Base-by-base conservation (phyloP, 2,797 vertebrate genomes). In the Leuciscus waleckii region DNA sequence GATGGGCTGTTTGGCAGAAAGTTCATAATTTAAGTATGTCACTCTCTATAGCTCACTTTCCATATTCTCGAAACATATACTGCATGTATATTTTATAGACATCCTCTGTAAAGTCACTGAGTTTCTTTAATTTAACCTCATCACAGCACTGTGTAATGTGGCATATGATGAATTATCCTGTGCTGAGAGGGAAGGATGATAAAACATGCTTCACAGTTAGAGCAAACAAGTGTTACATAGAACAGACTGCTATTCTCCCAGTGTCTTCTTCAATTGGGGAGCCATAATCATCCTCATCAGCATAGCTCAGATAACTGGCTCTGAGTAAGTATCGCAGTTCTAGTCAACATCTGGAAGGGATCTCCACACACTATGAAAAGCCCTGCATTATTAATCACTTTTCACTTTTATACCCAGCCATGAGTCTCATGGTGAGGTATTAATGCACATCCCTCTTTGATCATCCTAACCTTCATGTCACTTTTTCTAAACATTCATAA, bases 1-100 rank as follows among this genome's bases (percentile, higher is more conserved):
- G 32, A 87, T 79, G 51, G 67, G 29, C 73, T 65, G 23, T 54
- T 85, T 75, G 79, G 79, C 74, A 85, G n/a, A 23, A 61, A 61
- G 43, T 76, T 75, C 26, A 35, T 71, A 13, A 77, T 51, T 21
- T 32, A 88, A 81, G 54, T 88, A 71, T 86, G 82, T 63, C 74
- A 82, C n/a, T 51, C 21, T 78, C 58, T 35, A 35, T 35, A 43
- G n/a, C 39, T 39, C 46, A 67, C 7, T 61, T 73, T 35, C 14
- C 35, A 67, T 26, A 54, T 63, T 74, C 21, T 26, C 43, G 26
- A 26, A 58, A 54, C 14, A 35, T 35, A 35, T 5, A 41, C 41
- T 43, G 5, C 41, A 29, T 26, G 71, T 58, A 77, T 37, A 13
- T 56, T 54, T 10, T 10, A 56, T 51, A 19, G 73, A 51, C 26